Evolutionary conservation across 1,140 invertebrate species (phyloP).

Genomic region (Drosophila funebris): DNA sequence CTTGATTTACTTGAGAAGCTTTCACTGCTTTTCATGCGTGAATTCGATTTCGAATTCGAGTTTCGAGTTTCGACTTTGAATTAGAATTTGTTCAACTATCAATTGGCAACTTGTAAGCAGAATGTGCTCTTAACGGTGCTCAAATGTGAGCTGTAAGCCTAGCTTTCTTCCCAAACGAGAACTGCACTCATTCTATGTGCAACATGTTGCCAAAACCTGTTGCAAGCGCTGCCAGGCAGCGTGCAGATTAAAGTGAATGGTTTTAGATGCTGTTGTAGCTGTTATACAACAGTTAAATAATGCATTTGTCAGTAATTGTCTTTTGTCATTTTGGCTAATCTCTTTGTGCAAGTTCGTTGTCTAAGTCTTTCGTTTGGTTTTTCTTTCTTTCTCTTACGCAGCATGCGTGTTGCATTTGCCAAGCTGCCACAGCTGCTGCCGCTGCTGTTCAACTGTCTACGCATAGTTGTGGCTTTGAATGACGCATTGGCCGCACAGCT

Average conservation of each 20-base stretch:
- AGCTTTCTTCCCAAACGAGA: constrained; percentile 29
- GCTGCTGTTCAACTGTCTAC: constrained; percentile 11
- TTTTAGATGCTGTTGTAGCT: constrained; percentile 44
- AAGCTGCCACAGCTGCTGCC: constrained; percentile 10
- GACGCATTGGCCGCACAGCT: constrained; percentile 54
- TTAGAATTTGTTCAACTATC: not conserved
- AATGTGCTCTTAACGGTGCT: constrained; percentile 33
- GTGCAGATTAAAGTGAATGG: constrained; percentile 9
- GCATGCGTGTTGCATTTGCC: constrained; percentile 26
- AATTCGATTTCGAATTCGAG: constrained; percentile 3
- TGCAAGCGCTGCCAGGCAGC: not conserved
- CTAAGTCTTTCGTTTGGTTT: constrained; percentile 43
- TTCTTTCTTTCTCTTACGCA: not conserved
- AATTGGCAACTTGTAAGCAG: not conserved
- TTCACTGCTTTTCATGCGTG: constrained; percentile 50
- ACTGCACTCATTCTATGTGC: too few relatives aligned
- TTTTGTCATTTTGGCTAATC: constrained; percentile 1
- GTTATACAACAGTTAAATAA: constrained; percentile 72
- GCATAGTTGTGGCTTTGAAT: constrained; percentile 35
- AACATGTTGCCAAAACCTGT: constrained; percentile 25
- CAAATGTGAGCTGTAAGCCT: not conserved
- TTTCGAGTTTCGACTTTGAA: constrained; percentile 5
- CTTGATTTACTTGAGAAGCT: constrained; percentile 43
- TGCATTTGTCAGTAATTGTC: constrained; percentile 15
- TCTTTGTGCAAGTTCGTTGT: constrained; percentile 34